Conservation (phyloP, 2,113 vertebrate genomes). For the Donacobius atricapilla region DNA sequence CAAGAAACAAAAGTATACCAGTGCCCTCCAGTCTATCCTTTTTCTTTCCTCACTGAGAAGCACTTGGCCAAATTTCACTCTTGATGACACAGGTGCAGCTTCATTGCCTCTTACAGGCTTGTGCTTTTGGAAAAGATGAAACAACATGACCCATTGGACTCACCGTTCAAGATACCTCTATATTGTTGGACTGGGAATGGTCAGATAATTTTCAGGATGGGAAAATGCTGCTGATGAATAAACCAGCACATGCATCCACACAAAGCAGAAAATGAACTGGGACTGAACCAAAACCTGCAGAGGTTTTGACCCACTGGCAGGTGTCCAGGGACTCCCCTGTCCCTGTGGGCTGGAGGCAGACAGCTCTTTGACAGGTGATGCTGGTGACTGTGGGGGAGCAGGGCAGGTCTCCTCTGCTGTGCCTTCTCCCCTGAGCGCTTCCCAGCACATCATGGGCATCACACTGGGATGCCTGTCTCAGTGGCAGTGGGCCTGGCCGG, state of each 20-base stretch:
- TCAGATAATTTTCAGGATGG: background rate
- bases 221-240: background rate
- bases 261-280: background rate
- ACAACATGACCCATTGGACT: background rate
- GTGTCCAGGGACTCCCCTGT: background rate
- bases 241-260: background rate
- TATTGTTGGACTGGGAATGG: background rate
- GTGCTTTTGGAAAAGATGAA: background rate
- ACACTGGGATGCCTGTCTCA: background rate
- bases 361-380: conserved; percentile 1
- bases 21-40: background rate
- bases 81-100: background rate
- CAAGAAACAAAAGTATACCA: background rate
- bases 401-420: background rate
- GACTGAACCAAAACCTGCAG: background rate
- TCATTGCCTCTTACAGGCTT: background rate
- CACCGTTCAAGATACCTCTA: background rate
- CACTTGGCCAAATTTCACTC: background rate
- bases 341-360: conserved; percentile 13
- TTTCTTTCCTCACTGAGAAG: background rate
- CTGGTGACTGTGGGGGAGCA: background rate
- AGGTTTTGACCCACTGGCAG: background rate
- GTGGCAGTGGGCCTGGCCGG: background rate
- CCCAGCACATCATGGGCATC: background rate
- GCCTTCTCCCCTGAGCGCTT: background rate